These are phyloP conservation scores for Xestobium rufovillosum DNA, from an alignment of 2,888 invertebrate genomes.

Conservation along the genomic window DNA sequence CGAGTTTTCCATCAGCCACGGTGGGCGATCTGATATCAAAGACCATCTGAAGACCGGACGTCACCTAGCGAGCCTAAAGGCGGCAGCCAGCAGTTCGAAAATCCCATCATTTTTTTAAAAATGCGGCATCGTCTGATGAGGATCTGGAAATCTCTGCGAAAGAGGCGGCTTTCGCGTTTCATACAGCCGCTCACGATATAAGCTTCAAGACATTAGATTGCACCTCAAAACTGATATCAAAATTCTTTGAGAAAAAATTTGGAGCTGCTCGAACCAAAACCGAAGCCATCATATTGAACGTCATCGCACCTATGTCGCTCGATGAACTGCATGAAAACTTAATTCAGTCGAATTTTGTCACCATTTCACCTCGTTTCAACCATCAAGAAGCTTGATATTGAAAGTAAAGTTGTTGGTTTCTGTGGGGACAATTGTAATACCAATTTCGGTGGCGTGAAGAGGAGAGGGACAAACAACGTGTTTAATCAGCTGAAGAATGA, in stretches of 20 bases:
- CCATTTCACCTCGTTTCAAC: constrained; percentile 5
- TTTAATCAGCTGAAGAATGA: constrained; percentile 8
- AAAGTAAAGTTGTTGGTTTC: constrained; percentile 11
- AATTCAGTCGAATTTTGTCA: neutral
- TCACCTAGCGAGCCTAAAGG: constrained; percentile 2
- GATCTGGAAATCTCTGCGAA: too few relatives aligned
- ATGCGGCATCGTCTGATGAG: too few relatives aligned
- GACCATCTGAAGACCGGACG: constrained; percentile 8
- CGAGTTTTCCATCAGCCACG: too few relatives aligned
- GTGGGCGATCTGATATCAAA: constrained; percentile 12
- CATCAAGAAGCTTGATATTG: constrained; percentile 6
- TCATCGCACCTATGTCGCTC: constrained; percentile 2
- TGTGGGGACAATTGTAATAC: constrained; percentile 14
- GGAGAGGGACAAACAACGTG: constrained; percentile 13
- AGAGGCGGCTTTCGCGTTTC: too few relatives aligned
- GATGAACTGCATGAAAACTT: constrained; percentile 2
- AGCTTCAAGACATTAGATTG: constrained; percentile 6
- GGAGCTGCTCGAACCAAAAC: constrained; percentile 15
- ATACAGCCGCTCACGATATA: too few relatives aligned
- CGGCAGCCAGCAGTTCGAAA: constrained; percentile 4
- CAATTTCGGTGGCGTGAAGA: constrained; percentile 13
- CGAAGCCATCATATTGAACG: constrained; percentile 15
- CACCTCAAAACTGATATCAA: constrained; percentile 8
- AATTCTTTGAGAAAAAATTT: constrained; percentile 14
- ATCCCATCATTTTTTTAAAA: constrained; percentile 6